Evolutionary conservation across 2,113 vertebrate species (phyloP).

Genomic region (Gallinago media): DNA sequence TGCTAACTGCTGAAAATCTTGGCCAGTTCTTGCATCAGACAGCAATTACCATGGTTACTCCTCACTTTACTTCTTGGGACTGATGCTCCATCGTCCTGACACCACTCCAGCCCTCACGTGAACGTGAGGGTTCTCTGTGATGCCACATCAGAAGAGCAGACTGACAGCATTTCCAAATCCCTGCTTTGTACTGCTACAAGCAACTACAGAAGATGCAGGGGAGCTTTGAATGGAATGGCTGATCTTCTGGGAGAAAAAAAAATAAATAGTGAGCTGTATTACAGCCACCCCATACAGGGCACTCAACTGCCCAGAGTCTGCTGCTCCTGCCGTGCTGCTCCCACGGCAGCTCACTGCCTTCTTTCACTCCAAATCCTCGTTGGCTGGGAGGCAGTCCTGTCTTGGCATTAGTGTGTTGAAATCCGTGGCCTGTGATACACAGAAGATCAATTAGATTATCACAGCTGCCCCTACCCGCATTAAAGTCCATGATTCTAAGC

Average conservation of each 20-base stretch:
- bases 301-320: background rate
- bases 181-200: background rate
- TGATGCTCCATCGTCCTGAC: background rate
- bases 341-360: rapidly evolving
- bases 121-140: background rate
- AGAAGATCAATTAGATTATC: background rate
- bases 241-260: background rate
- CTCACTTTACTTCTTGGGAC: background rate
- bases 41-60: background rate
- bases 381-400: background rate
- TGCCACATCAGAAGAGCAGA: background rate
- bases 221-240: background rate
- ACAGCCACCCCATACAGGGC: background rate
- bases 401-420: background rate
- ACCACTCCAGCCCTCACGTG: background rate
- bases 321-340: background rate
- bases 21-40: background rate
- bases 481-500: background rate
- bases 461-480: background rate
- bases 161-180: background rate
- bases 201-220: background rate
- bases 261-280: background rate
- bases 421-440: background rate
- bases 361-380: background rate
- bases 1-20: background rate